Evolutionary conservation across 2,888 invertebrate genomes (phyloP).

Genomic region (Clitarchus hookeri): DNA sequence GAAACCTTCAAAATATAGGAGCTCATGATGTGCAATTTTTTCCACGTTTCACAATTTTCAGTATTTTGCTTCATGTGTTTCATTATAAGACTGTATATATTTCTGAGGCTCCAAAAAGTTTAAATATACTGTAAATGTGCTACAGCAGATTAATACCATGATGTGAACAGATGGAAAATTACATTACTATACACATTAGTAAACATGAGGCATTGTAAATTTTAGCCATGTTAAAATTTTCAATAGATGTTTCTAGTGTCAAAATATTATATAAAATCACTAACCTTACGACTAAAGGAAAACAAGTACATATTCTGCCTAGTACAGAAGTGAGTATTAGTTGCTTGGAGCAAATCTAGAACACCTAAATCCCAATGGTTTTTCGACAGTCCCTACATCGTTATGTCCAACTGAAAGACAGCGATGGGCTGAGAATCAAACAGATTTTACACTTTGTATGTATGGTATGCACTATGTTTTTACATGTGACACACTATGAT

Average conservation of each 20-base stretch:
- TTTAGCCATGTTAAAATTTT: not conserved
- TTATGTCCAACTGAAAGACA: conserved; percentile 34
- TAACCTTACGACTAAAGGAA: not conserved
- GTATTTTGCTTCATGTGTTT: not conserved
- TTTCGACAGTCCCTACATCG: conserved; percentile 27
- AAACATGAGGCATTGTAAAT: not conserved
- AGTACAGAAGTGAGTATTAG: conserved; percentile 4
- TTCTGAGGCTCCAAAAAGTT: not conserved
- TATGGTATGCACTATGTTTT: not conserved
- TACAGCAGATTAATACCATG: not conserved
- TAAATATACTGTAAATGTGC: not conserved
- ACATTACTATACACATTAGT: conserved; percentile 3
- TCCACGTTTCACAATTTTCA: not conserved
- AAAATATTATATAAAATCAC: conserved; percentile 14
- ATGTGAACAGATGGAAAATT: not conserved
- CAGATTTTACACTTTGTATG: conserved; percentile 17
- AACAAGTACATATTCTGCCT: conserved; percentile 14
- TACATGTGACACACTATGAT: conserved; percentile 16
- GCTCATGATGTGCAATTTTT: not conserved
- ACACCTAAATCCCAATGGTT: not conserved
- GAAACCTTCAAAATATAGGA: not conserved
- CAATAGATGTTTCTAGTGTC: not conserved
- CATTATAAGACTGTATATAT: not conserved
- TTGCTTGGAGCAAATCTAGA: not conserved
- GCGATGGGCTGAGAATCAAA: conserved; percentile 35